These are phyloP conservation scores for Drymonia ruficornis DNA, from an alignment of 2,888 invertebrate genomes.

Conservation along the genomic window DNA sequence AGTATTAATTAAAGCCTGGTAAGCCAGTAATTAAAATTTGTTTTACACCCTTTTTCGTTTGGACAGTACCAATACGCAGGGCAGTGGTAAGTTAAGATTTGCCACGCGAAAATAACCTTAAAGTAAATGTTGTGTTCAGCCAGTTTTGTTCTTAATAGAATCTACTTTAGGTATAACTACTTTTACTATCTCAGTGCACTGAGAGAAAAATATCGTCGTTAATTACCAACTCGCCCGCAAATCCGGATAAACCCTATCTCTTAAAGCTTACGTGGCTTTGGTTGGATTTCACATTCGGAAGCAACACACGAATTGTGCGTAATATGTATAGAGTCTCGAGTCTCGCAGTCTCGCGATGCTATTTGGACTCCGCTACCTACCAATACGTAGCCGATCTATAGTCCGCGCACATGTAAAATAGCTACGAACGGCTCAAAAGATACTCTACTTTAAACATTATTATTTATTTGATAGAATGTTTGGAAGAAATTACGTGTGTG, in stretches of 20 bases:
- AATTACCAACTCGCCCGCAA: conserved; percentile 15
- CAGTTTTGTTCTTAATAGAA: too few relatives aligned
- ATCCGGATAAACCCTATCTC: conserved; percentile 31
- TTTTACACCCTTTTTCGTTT: too few relatives aligned
- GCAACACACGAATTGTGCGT: conserved; percentile 62
- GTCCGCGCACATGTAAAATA: conserved; percentile 84
- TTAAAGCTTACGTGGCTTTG: neutral
- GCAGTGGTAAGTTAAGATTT: too few relatives aligned
- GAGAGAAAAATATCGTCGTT: conserved; percentile 6
- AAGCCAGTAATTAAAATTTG: too few relatives aligned
- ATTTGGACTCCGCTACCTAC: conserved; percentile 78
- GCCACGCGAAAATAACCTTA: too few relatives aligned
- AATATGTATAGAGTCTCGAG: conserved; percentile 60
- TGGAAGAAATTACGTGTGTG: neutral
- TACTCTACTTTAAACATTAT: conserved; percentile 60
- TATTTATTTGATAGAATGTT: conserved; percentile 13
- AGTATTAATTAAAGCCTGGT: too few relatives aligned
- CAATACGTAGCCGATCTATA: conserved; percentile 78
- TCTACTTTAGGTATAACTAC: too few relatives aligned
- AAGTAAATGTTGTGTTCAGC: too few relatives aligned
- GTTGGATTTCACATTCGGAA: conserved; percentile 58
- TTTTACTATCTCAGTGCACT: too few relatives aligned
- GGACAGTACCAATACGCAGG: too few relatives aligned
- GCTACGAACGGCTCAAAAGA: conserved; percentile 51
- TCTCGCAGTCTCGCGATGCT: conserved; percentile 50